These are phyloP conservation scores for Numenius arquata DNA, from an alignment of 2,113 vertebrate genomes.

Conservation along the genomic window DNA sequence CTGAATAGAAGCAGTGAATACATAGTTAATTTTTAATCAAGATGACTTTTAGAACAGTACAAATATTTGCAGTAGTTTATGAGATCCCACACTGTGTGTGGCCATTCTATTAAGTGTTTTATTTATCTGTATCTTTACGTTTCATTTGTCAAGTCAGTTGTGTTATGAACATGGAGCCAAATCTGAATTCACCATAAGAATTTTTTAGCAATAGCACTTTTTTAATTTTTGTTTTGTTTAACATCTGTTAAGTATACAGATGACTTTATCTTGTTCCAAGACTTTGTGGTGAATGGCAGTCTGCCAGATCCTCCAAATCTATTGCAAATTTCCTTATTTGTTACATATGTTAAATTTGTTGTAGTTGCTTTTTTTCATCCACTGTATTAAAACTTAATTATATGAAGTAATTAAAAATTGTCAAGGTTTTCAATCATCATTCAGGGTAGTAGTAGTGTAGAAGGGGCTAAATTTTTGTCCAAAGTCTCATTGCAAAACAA, in stretches of 20 bases:
- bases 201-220: slow-evolving; percentile 58
- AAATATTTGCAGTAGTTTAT: slow-evolving; percentile 56
- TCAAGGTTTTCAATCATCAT: not conserved
- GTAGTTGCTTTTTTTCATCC: slow-evolving; percentile 26
- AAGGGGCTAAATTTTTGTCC: not conserved
- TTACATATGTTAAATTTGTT: slow-evolving; percentile 56
- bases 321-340: slow-evolving; percentile 61
- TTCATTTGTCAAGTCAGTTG: slow-evolving; percentile 64
- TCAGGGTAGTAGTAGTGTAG: not conserved
- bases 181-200: slow-evolving; percentile 59
- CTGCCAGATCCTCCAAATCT: slow-evolving; percentile 53
- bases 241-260: slow-evolving; percentile 75
- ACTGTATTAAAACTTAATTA: not conserved
- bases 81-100: slow-evolving; percentile 56
- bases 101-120: slow-evolving; percentile 32
- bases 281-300: slow-evolving; percentile 65
- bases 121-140: slow-evolving; percentile 45
- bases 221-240: slow-evolving; percentile 48
- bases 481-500: not conserved
- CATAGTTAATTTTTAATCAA: slow-evolving; percentile 50
- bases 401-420: slow-evolving; percentile 3
- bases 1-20: not conserved
- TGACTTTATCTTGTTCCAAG: slow-evolving; percentile 75
- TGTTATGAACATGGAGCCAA: slow-evolving; percentile 46
- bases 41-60: slow-evolving; percentile 23